These are phyloP conservation scores for Teleogryllus occipitalis DNA, from an alignment of 1,140 invertebrate genomes.

Conservation along the genomic window DNA sequence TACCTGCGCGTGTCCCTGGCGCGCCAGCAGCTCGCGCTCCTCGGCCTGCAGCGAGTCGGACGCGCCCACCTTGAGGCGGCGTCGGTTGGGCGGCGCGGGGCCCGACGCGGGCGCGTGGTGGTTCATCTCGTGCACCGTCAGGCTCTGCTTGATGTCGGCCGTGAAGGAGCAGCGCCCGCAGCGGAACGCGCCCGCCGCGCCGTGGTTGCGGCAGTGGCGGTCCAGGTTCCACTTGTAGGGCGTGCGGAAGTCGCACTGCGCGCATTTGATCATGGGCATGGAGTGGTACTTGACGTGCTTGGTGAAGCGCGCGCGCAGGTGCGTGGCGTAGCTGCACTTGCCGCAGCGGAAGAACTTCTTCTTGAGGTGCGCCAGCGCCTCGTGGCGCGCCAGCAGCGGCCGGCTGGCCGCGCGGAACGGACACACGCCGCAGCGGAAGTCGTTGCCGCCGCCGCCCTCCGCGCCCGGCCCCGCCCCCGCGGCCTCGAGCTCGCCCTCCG, in stretches of 20 bases:
- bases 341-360: conserved; percentile 69
- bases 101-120: conserved; percentile 62
- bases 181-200: conserved; percentile 66
- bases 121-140: conserved; percentile 86
- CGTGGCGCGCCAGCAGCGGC: conserved; percentile 37
- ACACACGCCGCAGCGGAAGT: conserved; percentile 35
- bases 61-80: conserved; percentile 60
- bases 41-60: conserved; percentile 47
- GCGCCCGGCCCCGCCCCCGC: conserved; percentile 16
- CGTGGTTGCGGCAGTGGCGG: conserved; percentile 85
- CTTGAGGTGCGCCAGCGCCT: conserved; percentile 40
- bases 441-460: conserved; percentile 19
- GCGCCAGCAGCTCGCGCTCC: conserved; percentile 33
- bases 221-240: conserved; percentile 91
- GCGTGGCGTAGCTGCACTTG: conserved; percentile 84
- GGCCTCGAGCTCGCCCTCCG: not conserved
- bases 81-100: conserved; percentile 36
- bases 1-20: conserved; percentile 31
- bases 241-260: conserved; percentile 84
- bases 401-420: conserved; percentile 33
- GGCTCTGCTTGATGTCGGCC: conserved; percentile 82
- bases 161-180: conserved; percentile 87
- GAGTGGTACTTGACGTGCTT: conserved; percentile 92
- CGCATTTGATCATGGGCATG: conserved; percentile 89
- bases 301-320: conserved; percentile 79